phyloP scores from a whole-genome alignment of 2,888 invertebrate species.

The Synanthedon andrenaeformis region DNA sequence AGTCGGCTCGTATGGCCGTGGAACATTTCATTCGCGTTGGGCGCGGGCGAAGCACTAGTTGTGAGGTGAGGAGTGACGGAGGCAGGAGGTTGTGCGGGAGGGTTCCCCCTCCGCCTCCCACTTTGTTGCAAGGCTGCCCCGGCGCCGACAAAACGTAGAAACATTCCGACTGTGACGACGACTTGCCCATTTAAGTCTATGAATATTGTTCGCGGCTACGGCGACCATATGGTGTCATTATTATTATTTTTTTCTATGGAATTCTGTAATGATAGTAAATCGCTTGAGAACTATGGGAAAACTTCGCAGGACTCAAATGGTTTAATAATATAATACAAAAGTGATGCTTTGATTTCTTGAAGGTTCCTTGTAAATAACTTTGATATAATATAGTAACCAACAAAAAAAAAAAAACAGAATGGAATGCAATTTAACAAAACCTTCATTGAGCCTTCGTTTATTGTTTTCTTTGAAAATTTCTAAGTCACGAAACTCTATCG shows the following conservation, averaged over 20 bases:
- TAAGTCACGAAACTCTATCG: too few relatives aligned
- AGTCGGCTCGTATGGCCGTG: conserved; percentile 2
- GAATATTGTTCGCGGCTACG: conserved; percentile 61
- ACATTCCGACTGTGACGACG: conserved; percentile 65
- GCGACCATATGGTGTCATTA: conserved; percentile 61
- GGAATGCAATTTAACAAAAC: too few relatives aligned
- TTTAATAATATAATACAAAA: too few relatives aligned
- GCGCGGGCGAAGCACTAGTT: conserved; percentile 47
- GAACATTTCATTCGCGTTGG: conserved; percentile 33
- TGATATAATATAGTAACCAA: too few relatives aligned
- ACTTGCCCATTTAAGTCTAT: conserved; percentile 68
- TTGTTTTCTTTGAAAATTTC: too few relatives aligned
- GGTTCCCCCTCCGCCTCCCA: conserved; percentile 22
- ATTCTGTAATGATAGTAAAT: conserved; percentile 41
- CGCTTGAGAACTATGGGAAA: conserved; percentile 37
- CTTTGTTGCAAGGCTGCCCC: conserved; percentile 37
- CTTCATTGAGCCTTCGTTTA: too few relatives aligned
- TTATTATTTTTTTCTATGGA: conserved; percentile 45
- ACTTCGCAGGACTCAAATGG: neutral
- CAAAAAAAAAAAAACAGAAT: too few relatives aligned
- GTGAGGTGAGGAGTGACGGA: conserved; percentile 42
- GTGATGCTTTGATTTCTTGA: too few relatives aligned
- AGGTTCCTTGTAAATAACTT: too few relatives aligned
- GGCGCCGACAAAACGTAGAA: conserved; percentile 31
- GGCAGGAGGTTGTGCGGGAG: conserved; percentile 52